Base-by-base conservation (phyloP, 2,113 vertebrate species). In the Silurus meridionalis region DNA sequence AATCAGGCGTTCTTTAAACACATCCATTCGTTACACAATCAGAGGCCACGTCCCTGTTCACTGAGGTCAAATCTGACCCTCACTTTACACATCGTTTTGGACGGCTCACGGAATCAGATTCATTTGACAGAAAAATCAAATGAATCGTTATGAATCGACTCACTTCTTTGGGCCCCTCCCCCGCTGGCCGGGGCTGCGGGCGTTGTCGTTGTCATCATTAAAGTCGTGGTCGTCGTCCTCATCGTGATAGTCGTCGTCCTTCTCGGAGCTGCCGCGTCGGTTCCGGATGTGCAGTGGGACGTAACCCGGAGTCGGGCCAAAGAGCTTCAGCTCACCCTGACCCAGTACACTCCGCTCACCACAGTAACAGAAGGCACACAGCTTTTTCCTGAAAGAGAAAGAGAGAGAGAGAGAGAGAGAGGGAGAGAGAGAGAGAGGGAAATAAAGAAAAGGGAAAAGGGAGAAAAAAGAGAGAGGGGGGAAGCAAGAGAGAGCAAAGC, bases 321-420 rank as follows among this genome's bases (percentile, higher is more conserved):
- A 99, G 77, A 96, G 96, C 90, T 96, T 96, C 89, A 99, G 93
- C 85, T 96, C 97, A 67, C 98, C 98, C 95, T 99, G 98, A 87
- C 98, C 98, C 92, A 99, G 94, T 23, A 96, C 95, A 92, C 97
- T 97, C 80, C 95, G 92, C 80, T 96, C 96, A 80, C 97, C 97
- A 91, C 96, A 96, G 93, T 97, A 97, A 94, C 98, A 99, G 93
- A 99, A 99, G 92, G 97, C 98, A 91, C 98, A 99, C 93, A 97
- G 96, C 94, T 97, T 97, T 93, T 97, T 95, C 86, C 97, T 99
- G 93, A 78, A n/a, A 87, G 17, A 66, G 14, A 79, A 25, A 63
- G 21, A 87, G 89, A 77, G 57, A 64, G 46, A 37, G 71, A 84
- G 25, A 78, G 8, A 69, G 15, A 52, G 46, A 77, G 8, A 80